These are phyloP conservation scores for Eustalomyia histrio DNA, from an alignment of 2,888 invertebrate genomes.

Conservation along the genomic window DNA sequence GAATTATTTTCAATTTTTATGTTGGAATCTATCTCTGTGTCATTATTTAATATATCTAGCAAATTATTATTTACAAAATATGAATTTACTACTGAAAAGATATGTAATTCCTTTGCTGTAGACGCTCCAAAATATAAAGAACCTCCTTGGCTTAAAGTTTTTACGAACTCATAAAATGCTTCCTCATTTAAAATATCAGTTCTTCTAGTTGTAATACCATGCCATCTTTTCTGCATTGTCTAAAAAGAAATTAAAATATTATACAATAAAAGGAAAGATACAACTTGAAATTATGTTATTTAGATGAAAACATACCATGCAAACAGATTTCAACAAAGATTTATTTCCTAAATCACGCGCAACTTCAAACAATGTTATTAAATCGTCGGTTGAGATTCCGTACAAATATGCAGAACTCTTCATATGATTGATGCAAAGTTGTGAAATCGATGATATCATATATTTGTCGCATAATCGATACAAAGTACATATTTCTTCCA, in stretches of 20 bases:
- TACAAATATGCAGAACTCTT: neutral
- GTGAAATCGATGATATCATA: slow-evolving; percentile 10
- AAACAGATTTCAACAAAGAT: neutral
- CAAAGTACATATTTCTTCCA: slow-evolving; percentile 7
- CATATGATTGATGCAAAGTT: slow-evolving; percentile 5
- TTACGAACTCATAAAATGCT: neutral
- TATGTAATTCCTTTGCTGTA: neutral
- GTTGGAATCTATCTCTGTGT: neutral
- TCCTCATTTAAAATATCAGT: neutral
- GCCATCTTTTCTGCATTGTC: neutral
- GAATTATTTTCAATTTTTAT: neutral
- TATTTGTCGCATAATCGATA: slow-evolving; percentile 28
- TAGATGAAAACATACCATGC: neutral
- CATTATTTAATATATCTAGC: neutral
- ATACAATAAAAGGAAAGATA: neutral
- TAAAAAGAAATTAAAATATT: neutral
- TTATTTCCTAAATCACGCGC: neutral
- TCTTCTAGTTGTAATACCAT: neutral
- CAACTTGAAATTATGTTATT: neutral
- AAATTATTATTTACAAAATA: slow-evolving; percentile 11
- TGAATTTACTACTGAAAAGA: slow-evolving; percentile 9
- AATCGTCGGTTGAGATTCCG: neutral
- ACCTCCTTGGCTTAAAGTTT: neutral
- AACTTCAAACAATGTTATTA: slow-evolving; percentile 10
- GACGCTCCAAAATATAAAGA: too few species aligned